phyloP scores from a whole-genome alignment of 2,888 invertebrate species.

The Megamerina dolium region DNA sequence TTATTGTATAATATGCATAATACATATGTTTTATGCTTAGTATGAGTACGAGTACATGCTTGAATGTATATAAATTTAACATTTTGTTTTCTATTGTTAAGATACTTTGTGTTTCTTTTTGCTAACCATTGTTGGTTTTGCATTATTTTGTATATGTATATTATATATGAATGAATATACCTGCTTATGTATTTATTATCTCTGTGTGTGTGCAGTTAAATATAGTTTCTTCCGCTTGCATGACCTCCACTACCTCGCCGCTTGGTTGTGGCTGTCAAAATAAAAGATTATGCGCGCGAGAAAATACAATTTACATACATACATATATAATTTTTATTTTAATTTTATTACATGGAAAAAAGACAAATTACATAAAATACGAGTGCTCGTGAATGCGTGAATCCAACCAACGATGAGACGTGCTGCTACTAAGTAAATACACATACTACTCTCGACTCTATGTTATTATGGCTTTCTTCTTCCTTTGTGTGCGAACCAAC shows the following conservation, averaged over 20 bases:
- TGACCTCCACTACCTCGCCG: neutral
- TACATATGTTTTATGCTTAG: no score
- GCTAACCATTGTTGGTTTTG: no score
- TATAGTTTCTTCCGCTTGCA: neutral
- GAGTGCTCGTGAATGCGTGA: slow-evolving; percentile 3
- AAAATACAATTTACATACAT: neutral
- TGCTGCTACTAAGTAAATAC: no score
- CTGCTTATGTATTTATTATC: neutral
- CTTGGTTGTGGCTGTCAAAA: slow-evolving; percentile 11
- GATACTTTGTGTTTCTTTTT: no score
- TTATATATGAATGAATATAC: neutral
- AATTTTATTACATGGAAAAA: slow-evolving; percentile 6
- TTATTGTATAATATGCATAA: no score
- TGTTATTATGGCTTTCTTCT: no score
- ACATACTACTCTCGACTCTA: no score
- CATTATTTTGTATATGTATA: neutral
- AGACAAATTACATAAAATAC: slow-evolving; percentile 7
- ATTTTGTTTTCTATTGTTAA: no score
- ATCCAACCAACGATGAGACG: no score
- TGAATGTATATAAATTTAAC: no score
- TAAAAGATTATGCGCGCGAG: slow-evolving; percentile 8
- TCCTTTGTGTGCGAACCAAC: no score
- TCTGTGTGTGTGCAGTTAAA: neutral
- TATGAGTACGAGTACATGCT: no score
- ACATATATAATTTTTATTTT: slow-evolving; percentile 6